These are phyloP conservation scores for Criorhina ranunculi DNA, from an alignment of 2,888 invertebrate genomes.

Conservation along the genomic window DNA sequence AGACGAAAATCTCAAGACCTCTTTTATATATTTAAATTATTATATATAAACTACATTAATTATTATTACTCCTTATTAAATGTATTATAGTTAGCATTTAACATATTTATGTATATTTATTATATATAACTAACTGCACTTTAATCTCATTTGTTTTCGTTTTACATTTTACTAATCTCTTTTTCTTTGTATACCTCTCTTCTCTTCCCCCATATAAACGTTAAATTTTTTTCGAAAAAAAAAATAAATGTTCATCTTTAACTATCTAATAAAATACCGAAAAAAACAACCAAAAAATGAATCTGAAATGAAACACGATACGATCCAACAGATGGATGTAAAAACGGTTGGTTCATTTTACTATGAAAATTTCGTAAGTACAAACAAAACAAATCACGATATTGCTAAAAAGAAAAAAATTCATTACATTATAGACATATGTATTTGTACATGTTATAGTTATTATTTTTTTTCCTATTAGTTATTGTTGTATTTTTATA, in stretches of 20 bases:
- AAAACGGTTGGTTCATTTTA: slow-evolving; percentile 98
- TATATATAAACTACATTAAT: slow-evolving; percentile 12
- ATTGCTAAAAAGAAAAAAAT: slow-evolving; percentile 27
- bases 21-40: slow-evolving; percentile 32
- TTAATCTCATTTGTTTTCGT: slow-evolving; percentile 30
- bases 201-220: slow-evolving; percentile 36
- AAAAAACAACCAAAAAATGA: slow-evolving; percentile 48
- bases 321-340: slow-evolving; percentile 94
- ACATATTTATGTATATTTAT: slow-evolving; percentile 25
- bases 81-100: slow-evolving; percentile 18
- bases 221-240: slow-evolving; percentile 41
- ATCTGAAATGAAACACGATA: slow-evolving; percentile 76
- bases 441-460: slow-evolving; percentile 11
- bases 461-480: background rate
- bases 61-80: slow-evolving; percentile 10
- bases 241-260: slow-evolving; percentile 40
- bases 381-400: slow-evolving; percentile 78
- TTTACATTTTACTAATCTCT: slow-evolving; percentile 58
- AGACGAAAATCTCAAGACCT: slow-evolving; percentile 26
- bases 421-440: slow-evolving; percentile 9
- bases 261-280: slow-evolving; percentile 37
- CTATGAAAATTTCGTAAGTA: slow-evolving; percentile 98
- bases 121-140: slow-evolving; percentile 31
- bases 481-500: slow-evolving; percentile 38
- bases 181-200: slow-evolving; percentile 51